Percentiles rank a stretch among this genome's conserved stretches.
Conservation (phyloP, 1,140 invertebrate species). For the Drosophila tani region DNA sequence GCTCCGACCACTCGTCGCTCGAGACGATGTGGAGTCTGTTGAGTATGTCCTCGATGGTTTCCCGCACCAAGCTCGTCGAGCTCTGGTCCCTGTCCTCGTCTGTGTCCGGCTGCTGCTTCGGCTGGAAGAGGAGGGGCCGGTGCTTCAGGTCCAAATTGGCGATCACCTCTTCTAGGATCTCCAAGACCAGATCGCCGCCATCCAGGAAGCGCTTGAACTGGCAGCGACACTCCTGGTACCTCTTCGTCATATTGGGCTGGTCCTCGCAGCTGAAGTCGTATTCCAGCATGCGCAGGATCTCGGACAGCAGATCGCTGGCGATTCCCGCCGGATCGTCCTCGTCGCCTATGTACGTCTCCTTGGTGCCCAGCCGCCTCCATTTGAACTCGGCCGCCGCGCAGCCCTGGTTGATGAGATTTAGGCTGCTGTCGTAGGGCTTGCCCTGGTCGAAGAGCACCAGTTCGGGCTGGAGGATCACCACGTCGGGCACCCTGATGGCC, state of each 20-base stretch:
- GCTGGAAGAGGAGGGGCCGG: constrained; percentile 41
- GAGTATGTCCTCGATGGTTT: constrained; percentile 62
- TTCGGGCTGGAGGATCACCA: constrained; percentile 58
- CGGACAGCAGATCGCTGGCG: constrained; percentile 59
- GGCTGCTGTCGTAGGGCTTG: constrained; percentile 15
- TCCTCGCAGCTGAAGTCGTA: constrained; percentile 63
- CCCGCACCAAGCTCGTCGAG: constrained; percentile 37
- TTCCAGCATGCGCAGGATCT: constrained; percentile 67
- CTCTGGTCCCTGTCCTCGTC: constrained; percentile 42
- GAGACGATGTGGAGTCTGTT: constrained; percentile 62
- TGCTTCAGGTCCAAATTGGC: constrained; percentile 63
- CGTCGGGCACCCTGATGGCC: constrained; percentile 44
- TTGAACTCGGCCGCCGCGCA: constrained; percentile 59
- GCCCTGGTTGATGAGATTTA: constrained; percentile 58
- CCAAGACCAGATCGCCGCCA: constrained; percentile 32
- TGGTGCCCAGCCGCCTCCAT: constrained; percentile 62
- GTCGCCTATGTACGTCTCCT: constrained; percentile 42
- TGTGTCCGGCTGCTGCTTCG: neutral
- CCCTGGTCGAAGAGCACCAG: constrained; percentile 64
- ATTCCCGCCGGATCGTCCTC: constrained; percentile 53
- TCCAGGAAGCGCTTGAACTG: constrained; percentile 28
- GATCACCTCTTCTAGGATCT: constrained; percentile 72
- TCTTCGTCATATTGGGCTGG: constrained; percentile 62
- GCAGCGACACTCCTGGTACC: constrained; percentile 72
- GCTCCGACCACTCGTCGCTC: constrained; percentile 57